A percentile compares a stretch with the other conserved stretches of the same genome.
Evolutionary conservation across 1,140 invertebrate species (phyloP).

Genomic region (Chelonus insularis): DNA sequence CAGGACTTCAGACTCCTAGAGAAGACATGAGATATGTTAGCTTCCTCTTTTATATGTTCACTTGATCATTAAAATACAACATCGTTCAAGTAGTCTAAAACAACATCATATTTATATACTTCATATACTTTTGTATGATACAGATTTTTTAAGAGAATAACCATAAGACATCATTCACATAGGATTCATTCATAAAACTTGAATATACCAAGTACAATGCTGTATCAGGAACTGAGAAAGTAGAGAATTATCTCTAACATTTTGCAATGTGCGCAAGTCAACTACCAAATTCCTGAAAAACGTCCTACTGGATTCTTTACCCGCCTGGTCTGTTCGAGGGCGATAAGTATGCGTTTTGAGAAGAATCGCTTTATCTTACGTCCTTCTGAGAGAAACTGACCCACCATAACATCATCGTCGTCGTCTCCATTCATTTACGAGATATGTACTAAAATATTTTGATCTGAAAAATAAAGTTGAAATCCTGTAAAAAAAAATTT

Average conservation of each 20-base stretch:
- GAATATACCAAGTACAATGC: slow-evolving; percentile 32
- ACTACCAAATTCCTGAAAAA: slow-evolving; percentile 5
- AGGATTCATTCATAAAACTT: slow-evolving; percentile 31
- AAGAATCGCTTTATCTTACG: slow-evolving; percentile 23
- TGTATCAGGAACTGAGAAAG: slow-evolving; percentile 35
- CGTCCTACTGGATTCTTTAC: slow-evolving; percentile 23
- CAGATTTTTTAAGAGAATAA: no score
- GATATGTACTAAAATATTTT: not conserved
- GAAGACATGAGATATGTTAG: slow-evolving; percentile 12
- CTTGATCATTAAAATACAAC: slow-evolving; percentile 5
- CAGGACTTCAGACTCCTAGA: slow-evolving; percentile 36
- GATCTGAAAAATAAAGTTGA: no score
- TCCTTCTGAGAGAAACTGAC: slow-evolving; percentile 26
- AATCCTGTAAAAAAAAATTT: no score
- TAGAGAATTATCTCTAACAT: no score
- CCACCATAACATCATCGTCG: slow-evolving; percentile 6
- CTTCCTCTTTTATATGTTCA: slow-evolving; percentile 5
- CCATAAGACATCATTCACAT: not conserved
- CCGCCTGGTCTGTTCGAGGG: slow-evolving; percentile 29
- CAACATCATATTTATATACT: slow-evolving; percentile 1
- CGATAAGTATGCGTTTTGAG: slow-evolving; percentile 37
- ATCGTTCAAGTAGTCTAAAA: slow-evolving; percentile 16
- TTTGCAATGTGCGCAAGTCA: not conserved
- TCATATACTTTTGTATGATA: not conserved
- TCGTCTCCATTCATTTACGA: not conserved